These are phyloP conservation scores for Lateolabrax maculatus DNA, from an alignment of 2,797 vertebrate genomes.

Conservation along the genomic window DNA sequence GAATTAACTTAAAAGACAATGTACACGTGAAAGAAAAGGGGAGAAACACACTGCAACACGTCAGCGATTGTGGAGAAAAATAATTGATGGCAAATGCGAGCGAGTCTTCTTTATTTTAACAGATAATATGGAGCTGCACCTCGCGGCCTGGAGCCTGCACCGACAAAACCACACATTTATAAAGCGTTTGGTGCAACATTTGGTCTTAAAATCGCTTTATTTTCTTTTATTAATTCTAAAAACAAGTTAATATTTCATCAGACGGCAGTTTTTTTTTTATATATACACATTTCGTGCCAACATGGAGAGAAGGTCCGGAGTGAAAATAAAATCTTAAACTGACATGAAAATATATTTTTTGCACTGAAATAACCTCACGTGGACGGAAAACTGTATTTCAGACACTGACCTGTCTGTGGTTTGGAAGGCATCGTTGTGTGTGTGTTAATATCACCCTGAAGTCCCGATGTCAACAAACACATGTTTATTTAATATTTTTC, in stretches of 20 bases:
- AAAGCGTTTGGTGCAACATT: background rate
- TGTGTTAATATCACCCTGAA: background rate
- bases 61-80: conserved; percentile 68
- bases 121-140: conserved; percentile 30
- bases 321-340: background rate
- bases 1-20: conserved; percentile 82
- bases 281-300: background rate
- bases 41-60: conserved; percentile 81
- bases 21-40: conserved; percentile 76
- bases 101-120: conserved; percentile 57
- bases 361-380: background rate
- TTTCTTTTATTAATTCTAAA: background rate
- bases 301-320: accelerated
- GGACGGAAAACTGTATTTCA: background rate
- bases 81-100: conserved; percentile 71
- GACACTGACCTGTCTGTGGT: background rate
- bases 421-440: background rate
- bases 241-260: background rate
- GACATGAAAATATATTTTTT: background rate
- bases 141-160: background rate
- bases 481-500: background rate
- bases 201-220: background rate
- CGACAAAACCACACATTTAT: background rate
- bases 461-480: background rate
- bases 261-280: background rate